Base-by-base conservation (phyloP, 2,888 invertebrate genomes). In the Panopea generosa region DNA sequence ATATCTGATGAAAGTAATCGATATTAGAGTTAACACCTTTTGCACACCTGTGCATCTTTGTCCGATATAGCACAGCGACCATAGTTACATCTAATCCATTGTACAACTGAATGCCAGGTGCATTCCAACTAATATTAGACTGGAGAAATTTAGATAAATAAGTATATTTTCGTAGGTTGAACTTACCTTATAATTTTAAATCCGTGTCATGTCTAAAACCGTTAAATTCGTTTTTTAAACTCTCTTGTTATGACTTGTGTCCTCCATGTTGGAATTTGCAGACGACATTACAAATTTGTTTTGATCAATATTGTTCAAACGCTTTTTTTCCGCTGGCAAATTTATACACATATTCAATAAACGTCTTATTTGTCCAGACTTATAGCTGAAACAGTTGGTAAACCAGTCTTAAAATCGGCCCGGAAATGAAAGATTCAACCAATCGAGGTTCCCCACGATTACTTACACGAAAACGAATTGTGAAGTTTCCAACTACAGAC, bases 401-500 rank as follows among this genome's bases (percentile, higher is more conserved):
- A 22, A 57, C 62, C 61, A 61, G 69, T 56, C 69, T 50, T 49
- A 14, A 14, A 22, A 66, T 33, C 84, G 77, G 85, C 86, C 88
- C 87, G 88, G 88, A 88, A 87, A 80, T 84, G 69, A 68, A 67
- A 20, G 20, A 75, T 67, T 59, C 49, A 56, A 69, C 87, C 87
- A 88, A 88, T 88, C 84, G 76, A 73, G 77, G 67, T 69, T 72
- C 53, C 80, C 85, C 87, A 87, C 87, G 87, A 86, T 78, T 83
- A 79, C 61, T 74, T 59, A 79, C 71, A 75, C 67, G 56, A 67
- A 69, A 74, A 52, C 52, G 49, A 24, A 53, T 33, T 40, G 45
- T 47, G 16, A 71, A 62, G 38, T 50, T 67, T 61, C 18, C 26
- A 57, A 74, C 43, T 22, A 27, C 53, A 20, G 38, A 26, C 59